phyloP scores from a whole-genome alignment of 2,888 invertebrate genomes.

The Biston stratarius region DNA sequence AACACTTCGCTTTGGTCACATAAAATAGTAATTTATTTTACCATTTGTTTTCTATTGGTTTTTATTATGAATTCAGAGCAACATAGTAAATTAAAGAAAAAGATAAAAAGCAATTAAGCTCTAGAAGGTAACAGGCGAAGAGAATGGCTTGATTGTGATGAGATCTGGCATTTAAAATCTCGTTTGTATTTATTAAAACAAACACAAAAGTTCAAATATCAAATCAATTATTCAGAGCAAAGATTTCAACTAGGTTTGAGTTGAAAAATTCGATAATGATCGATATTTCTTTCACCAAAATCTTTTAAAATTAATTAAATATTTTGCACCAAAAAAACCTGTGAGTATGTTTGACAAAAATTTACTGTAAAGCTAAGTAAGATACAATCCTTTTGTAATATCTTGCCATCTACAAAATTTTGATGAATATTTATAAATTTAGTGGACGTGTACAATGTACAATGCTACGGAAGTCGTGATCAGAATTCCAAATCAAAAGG shows the following conservation, averaged over 20 bases:
- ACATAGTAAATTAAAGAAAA: slow-evolving; percentile 38
- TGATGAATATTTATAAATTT: slow-evolving; percentile 4
- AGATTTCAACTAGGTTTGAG: neutral
- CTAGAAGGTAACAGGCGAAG: slow-evolving; percentile 22
- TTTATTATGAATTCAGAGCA: slow-evolving; percentile 36
- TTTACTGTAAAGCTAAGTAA: too few species aligned
- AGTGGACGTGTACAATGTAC: slow-evolving; percentile 5
- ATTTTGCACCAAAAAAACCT: too few species aligned
- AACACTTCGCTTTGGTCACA: slow-evolving; percentile 1
- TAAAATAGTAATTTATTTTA: slow-evolving; percentile 7
- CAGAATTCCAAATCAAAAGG: slow-evolving; percentile 34
- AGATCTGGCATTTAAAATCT: slow-evolving; percentile 23
- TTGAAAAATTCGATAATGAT: neutral
- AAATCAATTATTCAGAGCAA: neutral
- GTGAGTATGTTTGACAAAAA: too few species aligned
- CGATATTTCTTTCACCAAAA: neutral
- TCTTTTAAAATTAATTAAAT: too few species aligned
- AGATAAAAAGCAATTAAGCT: slow-evolving; percentile 29
- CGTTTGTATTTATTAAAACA: slow-evolving; percentile 24
- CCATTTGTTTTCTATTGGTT: slow-evolving; percentile 7
- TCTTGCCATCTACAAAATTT: neutral
- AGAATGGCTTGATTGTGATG: slow-evolving; percentile 33
- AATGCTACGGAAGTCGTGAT: slow-evolving; percentile 9
- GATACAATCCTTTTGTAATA: neutral
- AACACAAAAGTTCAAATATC: slow-evolving; percentile 21